A percentile compares a stretch with the other conserved stretches of the same genome.
phyloP scores from a whole-genome alignment of 2,797 vertebrate genomes.

The Tolypeutes matacus region DNA sequence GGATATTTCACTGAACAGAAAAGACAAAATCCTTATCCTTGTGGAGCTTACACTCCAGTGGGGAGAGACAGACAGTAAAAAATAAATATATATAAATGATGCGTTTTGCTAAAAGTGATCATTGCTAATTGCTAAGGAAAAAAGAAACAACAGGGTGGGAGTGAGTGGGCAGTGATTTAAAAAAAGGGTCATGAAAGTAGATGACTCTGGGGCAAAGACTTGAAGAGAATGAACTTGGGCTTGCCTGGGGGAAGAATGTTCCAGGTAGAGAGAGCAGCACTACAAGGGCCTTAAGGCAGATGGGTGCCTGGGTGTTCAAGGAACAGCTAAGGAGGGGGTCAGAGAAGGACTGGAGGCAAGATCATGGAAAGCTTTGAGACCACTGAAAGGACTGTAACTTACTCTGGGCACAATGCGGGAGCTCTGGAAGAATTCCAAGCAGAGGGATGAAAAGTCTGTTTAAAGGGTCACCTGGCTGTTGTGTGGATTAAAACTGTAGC shows the following conservation, averaged over 20 bases:
- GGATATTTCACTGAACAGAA: neutral
- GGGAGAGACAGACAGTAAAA: neutral
- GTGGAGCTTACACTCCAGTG: neutral
- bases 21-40: neutral
- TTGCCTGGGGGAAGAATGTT: neutral
- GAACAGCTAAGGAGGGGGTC: neutral
- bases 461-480: neutral
- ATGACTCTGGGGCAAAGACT: neutral
- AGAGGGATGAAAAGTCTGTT: neutral
- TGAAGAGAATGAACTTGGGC: neutral
- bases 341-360: neutral
- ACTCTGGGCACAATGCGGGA: neutral
- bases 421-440: neutral
- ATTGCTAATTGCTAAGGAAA: neutral
- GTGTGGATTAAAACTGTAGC: neutral
- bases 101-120: slow-evolving; percentile 33
- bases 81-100: neutral
- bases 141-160: neutral
- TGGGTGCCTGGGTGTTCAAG: too few relatives aligned
- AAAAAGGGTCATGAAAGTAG: neutral
- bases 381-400: neutral
- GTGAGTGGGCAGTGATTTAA: slow-evolving; percentile 7
- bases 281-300: neutral
- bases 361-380: neutral
- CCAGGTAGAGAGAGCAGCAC: neutral